Evolutionary conservation across 2,797 vertebrate species (phyloP).

Genomic region (Gadopsis marmoratus): DNA sequence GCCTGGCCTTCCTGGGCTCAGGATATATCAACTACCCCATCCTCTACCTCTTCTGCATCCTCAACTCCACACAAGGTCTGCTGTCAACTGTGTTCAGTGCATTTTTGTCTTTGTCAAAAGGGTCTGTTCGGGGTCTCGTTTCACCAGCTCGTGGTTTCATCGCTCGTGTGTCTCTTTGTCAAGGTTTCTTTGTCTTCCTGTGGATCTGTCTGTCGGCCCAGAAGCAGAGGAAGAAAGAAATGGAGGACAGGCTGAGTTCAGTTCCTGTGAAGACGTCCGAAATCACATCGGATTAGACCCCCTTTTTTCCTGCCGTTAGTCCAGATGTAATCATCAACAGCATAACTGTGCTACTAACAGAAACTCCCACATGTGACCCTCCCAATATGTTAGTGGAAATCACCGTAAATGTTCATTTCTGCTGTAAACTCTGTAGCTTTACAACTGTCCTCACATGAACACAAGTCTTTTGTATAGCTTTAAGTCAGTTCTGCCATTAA

Average conservation of each 20-base stretch:
- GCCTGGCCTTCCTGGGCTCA: constrained; percentile 82
- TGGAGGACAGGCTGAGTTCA: constrained; percentile 24
- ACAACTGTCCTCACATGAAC: neutral
- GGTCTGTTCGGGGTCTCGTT: neutral
- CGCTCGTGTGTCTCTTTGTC: constrained; percentile 13
- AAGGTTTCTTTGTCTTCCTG: constrained; percentile 76
- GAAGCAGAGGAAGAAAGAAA: constrained; percentile 41
- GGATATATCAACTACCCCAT: constrained; percentile 75
- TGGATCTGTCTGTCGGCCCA: constrained; percentile 67
- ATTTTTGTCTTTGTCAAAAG: neutral
- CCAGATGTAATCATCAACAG: neutral
- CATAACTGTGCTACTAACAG: neutral
- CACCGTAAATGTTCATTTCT: too few relatives aligned
- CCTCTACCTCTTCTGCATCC: constrained; percentile 88
- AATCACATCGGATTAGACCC: constrained; percentile 12
- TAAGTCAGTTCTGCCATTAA: neutral
- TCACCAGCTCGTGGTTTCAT: neutral
- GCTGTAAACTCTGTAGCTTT: neutral
- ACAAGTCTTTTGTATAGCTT: too few relatives aligned
- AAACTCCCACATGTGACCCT: neutral
- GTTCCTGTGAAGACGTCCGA: neutral
- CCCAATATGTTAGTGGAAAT: neutral
- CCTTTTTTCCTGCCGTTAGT: neutral
- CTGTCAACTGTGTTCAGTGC: neutral
- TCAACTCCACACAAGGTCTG: constrained; percentile 86